phyloP scores from a whole-genome alignment of 1,140 invertebrate species.

The Choristoneura fumiferana region DNA sequence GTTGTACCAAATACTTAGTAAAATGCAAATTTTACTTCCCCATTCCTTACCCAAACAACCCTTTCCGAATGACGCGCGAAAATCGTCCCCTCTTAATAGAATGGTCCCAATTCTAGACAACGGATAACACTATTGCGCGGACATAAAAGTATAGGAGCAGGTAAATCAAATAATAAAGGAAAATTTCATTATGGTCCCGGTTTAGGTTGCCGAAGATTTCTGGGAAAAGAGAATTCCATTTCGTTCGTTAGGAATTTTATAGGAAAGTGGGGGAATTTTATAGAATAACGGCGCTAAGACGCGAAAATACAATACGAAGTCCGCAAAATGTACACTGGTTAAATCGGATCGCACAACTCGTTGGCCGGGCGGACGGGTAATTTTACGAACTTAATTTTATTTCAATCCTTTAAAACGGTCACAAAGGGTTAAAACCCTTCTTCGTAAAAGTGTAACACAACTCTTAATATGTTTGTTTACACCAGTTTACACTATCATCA shows the following conservation, averaged over 20 bases:
- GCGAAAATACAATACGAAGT: background rate
- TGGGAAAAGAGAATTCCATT: constrained; percentile 47
- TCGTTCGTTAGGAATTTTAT: constrained; percentile 31
- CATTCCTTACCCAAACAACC: background rate
- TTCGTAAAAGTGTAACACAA: too few species aligned
- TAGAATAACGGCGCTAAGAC: constrained; percentile 2
- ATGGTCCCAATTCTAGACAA: constrained; percentile 33
- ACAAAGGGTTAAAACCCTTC: too few species aligned
- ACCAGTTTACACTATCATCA: too few species aligned
- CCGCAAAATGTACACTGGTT: background rate
- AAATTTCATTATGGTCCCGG: constrained; percentile 64
- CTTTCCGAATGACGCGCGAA: constrained; percentile 11
- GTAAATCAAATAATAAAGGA: constrained; percentile 74
- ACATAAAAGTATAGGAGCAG: constrained; percentile 62
- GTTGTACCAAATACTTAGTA: background rate
- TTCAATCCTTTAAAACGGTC: too few species aligned
- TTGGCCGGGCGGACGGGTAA: too few species aligned
- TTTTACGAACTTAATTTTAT: too few species aligned
- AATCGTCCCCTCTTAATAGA: constrained; percentile 28
- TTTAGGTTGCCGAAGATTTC: constrained; percentile 54
- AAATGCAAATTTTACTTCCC: constrained; percentile 4
- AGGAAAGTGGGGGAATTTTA: constrained; percentile 13
- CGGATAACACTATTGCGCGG: constrained; percentile 54
- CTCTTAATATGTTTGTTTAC: too few species aligned
- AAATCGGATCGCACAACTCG: background rate